Percentiles rank a stretch among this genome's conserved stretches.
Conservation (phyloP, 2,113 vertebrate genomes). For the Sturnus vulgaris region DNA sequence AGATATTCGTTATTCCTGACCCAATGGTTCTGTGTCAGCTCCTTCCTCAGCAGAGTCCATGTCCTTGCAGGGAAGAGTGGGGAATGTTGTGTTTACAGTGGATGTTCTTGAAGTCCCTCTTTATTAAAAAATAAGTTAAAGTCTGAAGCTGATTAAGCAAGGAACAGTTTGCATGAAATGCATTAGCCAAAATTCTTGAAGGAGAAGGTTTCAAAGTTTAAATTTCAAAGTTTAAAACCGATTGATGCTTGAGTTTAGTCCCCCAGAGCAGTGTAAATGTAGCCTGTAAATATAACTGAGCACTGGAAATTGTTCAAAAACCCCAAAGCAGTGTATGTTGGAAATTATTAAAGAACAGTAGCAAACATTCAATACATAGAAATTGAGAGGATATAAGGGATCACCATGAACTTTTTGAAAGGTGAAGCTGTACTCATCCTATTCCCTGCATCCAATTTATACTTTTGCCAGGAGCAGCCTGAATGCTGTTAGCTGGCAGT, state of each 20-base stretch:
- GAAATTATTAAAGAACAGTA: not conserved
- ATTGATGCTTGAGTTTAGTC: not conserved
- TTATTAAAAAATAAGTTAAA: not conserved
- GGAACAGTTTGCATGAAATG: not conserved
- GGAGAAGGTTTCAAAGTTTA: not conserved
- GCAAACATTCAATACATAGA: not conserved
- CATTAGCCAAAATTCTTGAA: not conserved
- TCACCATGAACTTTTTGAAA: not conserved
- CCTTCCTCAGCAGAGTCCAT: not conserved
- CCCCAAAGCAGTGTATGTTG: not conserved
- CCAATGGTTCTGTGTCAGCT: not conserved
- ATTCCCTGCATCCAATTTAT: not conserved
- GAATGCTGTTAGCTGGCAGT: not conserved
- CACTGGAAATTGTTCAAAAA: not conserved
- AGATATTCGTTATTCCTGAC: not conserved
- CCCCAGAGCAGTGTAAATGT: not conserved
- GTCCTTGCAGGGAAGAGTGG: not conserved
- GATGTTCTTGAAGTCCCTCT: not conserved
- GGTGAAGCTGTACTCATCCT: not conserved
- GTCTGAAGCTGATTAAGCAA: not conserved
- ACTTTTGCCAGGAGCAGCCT: not conserved
- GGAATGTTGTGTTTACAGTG: accelerated
- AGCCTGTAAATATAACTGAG: not conserved
- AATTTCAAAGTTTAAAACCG: not conserved
- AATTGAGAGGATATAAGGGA: not conserved